Evolutionary conservation across 2,888 invertebrate genomes (phyloP), one percentile per base, ranked within the genome.

Genomic region (Folsomia candida): DNA sequence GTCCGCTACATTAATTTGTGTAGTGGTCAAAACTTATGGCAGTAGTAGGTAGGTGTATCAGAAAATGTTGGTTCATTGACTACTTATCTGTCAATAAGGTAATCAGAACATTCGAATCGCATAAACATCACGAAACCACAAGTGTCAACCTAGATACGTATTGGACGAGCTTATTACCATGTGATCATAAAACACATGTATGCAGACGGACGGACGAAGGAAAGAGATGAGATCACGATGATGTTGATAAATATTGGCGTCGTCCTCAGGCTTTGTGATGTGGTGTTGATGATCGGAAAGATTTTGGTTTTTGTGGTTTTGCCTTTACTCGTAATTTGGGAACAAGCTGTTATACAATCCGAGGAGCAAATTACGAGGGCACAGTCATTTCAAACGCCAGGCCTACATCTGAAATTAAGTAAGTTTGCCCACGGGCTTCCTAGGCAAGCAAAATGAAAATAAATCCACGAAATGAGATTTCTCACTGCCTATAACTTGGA

Each of bases 1-100:
- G n/a, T n/a, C n/a, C n/a, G n/a, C n/a, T n/a, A n/a, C n/a, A n/a
- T n/a, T n/a, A n/a, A n/a, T n/a, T n/a, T n/a, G n/a, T n/a, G n/a
- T n/a, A n/a, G n/a, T n/a, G n/a, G n/a, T n/a, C n/a, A n/a, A n/a
- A n/a, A n/a, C n/a, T n/a, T n/a, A n/a, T n/a, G n/a, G n/a, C n/a
- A n/a, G n/a, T n/a, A n/a, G n/a, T n/a, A n/a, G n/a, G n/a, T n/a
- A n/a, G n/a, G n/a, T n/a, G 37, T 37, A 37, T 37, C 37, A 37
- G n/a, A n/a, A n/a, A n/a, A n/a, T n/a, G n/a, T 47, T 47, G 9
- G 6, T 54, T 54, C 54, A 22, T 20, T 54, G 18, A 54, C 54
- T 54, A 6, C 6, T 22, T 29, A 61, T 61, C 61, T 61, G 61
- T 61, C 61, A 61, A 18, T 61, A 29, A 61, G 61, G 18, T 61